Evolutionary conservation across 2,113 vertebrate genomes (phyloP), one percentile per base, ranked within the genome.

Genomic region (Platysteira castanea): DNA sequence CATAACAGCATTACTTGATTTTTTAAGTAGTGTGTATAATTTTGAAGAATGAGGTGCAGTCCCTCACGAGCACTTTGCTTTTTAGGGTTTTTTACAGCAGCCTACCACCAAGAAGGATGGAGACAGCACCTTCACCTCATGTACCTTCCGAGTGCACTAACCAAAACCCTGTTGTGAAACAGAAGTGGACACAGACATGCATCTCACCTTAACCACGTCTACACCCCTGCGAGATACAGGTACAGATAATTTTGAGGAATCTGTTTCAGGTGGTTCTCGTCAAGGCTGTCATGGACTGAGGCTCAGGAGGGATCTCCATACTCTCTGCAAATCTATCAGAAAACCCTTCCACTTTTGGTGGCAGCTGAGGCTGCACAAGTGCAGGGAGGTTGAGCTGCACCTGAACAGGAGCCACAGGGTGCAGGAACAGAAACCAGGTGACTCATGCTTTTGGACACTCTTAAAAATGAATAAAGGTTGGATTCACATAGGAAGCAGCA

Each of bases 121-220:
- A 78, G 30, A 39, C 22, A 54, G 65, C 15, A 80, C 9, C 37
- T 89, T 46, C 50, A 90, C 37, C 11, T 46, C n/a, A 61, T 13
- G 13, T 1, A 54, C 13, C 17, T 17, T 27, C 46, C 17, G 9
- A 39, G 8, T 15, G 11, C 22, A 44, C 12, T 50, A 76, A 76
- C 22, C 22, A 85, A 94, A 83, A n/a, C 15, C 4, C 35, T 3
- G 0, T 6, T 65, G 46, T 54, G 49, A 80, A 80, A 33, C 0
- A 83, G 37, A 22, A 53, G 39, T 0, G 1, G 11, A 13, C 53
- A 50, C 7, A 54, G 2, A 1, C 0, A 0, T 20, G 24, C 20
- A 52, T 47, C 23, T 64, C 20, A 6, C 47, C 28, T 67, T 52
- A 71, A n/a, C 10, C 2, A 0, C 9, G 7, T 28, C 41, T 67